Conservation (phyloP, 2,888 invertebrate genomes). For the Papilio demoleus region DNA sequence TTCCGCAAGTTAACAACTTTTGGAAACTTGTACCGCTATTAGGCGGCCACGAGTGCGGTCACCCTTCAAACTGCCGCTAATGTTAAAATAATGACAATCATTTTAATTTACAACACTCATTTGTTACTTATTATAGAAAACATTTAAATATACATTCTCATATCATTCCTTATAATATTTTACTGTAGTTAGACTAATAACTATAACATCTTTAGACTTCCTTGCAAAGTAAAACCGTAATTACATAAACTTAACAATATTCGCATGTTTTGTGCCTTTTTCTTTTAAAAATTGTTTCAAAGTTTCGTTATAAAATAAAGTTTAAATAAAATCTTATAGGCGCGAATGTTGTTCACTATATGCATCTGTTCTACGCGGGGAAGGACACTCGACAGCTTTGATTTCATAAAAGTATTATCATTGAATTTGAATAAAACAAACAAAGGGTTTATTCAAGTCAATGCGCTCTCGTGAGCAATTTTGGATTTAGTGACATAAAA, state of each 20-base stretch:
- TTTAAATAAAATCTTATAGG: too few species aligned
- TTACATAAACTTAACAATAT: too few species aligned
- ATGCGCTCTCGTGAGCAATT: conserved; percentile 76
- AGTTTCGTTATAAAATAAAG: too few species aligned
- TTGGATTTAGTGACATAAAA: conserved; percentile 31
- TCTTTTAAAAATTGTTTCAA: too few species aligned
- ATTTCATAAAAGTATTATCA: conserved; percentile 81
- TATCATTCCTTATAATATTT: too few species aligned
- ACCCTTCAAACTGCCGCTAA: conserved; percentile 56
- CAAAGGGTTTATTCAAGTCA: conserved; percentile 82
- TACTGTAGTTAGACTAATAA: too few species aligned
- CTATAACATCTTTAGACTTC: too few species aligned
- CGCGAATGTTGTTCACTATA: conserved; percentile 51
- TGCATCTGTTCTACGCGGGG: conserved; percentile 67
- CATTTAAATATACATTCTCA: not conserved
- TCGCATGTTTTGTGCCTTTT: too few species aligned
- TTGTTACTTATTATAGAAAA: not conserved
- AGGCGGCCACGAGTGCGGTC: conserved; percentile 68
- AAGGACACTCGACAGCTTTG: conserved; percentile 78
- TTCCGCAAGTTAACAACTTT: conserved; percentile 80
- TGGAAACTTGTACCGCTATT: conserved; percentile 71
- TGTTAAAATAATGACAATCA: conserved; percentile 44
- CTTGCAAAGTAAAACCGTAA: too few species aligned
- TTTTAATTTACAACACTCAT: conserved; percentile 33
- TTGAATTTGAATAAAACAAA: conserved; percentile 83